Evolutionary conservation across 2,888 invertebrate species (phyloP).

Genomic region (Eumerus sabulonum): DNA sequence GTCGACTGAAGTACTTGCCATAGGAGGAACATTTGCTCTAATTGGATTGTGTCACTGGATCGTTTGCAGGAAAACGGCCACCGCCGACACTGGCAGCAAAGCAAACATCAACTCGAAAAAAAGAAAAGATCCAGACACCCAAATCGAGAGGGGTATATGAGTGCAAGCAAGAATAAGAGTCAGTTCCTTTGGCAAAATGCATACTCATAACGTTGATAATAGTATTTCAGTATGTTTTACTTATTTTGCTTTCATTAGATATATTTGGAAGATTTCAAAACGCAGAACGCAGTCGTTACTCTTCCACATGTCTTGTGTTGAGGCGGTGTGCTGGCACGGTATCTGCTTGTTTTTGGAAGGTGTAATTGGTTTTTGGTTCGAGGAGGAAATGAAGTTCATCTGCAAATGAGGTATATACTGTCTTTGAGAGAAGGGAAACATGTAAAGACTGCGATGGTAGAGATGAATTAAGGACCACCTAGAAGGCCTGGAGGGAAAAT

Average conservation of each 20-base stretch:
- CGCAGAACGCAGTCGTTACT: constrained; percentile 42
- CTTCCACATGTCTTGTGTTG: constrained; percentile 50
- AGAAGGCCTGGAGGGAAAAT: too few relatives aligned
- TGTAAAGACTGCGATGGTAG: too few relatives aligned
- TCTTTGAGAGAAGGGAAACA: too few relatives aligned
- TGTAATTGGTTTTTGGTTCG: constrained; percentile 43
- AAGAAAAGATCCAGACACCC: too few relatives aligned
- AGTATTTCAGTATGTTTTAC: constrained; percentile 32
- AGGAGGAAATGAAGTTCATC: too few relatives aligned
- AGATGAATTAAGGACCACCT: too few relatives aligned
- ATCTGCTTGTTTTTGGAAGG: constrained; percentile 27
- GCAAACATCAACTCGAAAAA: constrained; percentile 14
- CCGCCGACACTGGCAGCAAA: background rate
- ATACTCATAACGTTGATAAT: constrained; percentile 61
- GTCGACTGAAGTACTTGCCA: constrained; percentile 60
- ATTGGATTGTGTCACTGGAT: constrained; percentile 68
- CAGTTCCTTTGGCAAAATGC: constrained; percentile 22
- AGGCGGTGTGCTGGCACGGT: constrained; percentile 25
- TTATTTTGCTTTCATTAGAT: constrained; percentile 1
- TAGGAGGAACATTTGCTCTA: constrained; percentile 61
- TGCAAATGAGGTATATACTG: too few relatives aligned
- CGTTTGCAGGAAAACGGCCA: constrained; percentile 20
- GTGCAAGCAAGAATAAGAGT: too few relatives aligned
- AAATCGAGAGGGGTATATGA: too few relatives aligned
- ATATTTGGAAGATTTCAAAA: constrained; percentile 36